phyloP scores from a whole-genome alignment of 2,113 vertebrate genomes.

The Diphyllodes magnificus region DNA sequence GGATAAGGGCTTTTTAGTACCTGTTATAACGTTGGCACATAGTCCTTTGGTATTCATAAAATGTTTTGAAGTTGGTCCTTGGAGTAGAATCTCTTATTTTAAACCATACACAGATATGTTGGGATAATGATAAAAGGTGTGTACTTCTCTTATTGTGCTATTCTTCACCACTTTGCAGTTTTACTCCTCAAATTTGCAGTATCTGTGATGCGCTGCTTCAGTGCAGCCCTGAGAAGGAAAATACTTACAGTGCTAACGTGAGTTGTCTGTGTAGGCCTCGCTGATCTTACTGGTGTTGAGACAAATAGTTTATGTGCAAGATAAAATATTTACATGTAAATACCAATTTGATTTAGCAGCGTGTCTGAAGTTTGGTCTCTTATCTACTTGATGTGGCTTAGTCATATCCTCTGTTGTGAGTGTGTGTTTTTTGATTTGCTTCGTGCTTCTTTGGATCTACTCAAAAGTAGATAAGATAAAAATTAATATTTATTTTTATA shows the following conservation, averaged over 20 bases:
- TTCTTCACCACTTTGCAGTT: not conserved
- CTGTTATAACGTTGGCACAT: not conserved
- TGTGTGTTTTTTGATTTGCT: not conserved
- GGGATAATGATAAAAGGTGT: not conserved
- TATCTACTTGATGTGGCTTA: not conserved
- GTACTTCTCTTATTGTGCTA: not conserved
- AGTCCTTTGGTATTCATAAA: not conserved
- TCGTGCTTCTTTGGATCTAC: not conserved
- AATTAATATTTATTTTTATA: not conserved
- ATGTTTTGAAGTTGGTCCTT: not conserved
- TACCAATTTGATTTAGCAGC: not conserved
- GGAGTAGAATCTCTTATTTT: not conserved
- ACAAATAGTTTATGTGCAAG: not conserved
- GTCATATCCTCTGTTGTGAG: not conserved
- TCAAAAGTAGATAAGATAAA: not conserved
- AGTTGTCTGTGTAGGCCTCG: not conserved
- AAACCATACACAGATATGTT: not conserved
- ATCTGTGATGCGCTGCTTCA: not conserved
- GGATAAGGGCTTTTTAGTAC: not conserved
- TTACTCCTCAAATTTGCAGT: not conserved
- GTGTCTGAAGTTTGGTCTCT: not conserved
- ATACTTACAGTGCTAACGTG: not conserved
- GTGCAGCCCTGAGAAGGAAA: not conserved
- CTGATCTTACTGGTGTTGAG: not conserved
- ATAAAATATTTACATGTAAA: conserved; percentile 9